Conservation (phyloP, 2,113 vertebrate genomes). For the Tetrao urogallus region DNA sequence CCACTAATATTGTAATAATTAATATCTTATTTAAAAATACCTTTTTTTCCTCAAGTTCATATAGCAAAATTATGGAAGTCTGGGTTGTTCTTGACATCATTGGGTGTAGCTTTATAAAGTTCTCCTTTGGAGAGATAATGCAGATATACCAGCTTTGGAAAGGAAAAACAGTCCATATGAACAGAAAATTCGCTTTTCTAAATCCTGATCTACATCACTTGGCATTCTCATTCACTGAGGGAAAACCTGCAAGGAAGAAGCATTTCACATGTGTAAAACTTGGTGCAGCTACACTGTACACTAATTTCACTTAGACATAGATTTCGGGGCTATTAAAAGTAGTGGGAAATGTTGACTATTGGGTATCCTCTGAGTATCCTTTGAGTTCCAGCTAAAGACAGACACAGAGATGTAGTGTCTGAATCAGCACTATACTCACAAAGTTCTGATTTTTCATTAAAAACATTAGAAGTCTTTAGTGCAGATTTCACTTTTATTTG, state of each 20-base stretch:
- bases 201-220: neutral
- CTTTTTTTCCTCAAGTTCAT: neutral
- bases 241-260: neutral
- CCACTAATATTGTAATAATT: neutral
- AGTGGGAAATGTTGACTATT: neutral
- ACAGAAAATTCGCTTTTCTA: neutral
- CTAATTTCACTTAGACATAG: neutral
- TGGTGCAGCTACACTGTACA: neutral
- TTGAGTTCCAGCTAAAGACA: neutral
- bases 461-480: neutral
- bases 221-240: neutral
- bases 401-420: neutral
- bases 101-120: neutral
- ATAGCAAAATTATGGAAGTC: neutral
- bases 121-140: neutral
- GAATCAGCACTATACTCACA: neutral
- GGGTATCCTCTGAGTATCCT: neutral
- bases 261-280: neutral
- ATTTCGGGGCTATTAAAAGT: neutral
- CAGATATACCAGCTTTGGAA: neutral
- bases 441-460: neutral
- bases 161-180: neutral
- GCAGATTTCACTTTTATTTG: neutral
- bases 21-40: neutral
- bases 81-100: neutral